Base-by-base conservation (phyloP, 2,797 vertebrate genomes). In the Pangasius djambal region DNA sequence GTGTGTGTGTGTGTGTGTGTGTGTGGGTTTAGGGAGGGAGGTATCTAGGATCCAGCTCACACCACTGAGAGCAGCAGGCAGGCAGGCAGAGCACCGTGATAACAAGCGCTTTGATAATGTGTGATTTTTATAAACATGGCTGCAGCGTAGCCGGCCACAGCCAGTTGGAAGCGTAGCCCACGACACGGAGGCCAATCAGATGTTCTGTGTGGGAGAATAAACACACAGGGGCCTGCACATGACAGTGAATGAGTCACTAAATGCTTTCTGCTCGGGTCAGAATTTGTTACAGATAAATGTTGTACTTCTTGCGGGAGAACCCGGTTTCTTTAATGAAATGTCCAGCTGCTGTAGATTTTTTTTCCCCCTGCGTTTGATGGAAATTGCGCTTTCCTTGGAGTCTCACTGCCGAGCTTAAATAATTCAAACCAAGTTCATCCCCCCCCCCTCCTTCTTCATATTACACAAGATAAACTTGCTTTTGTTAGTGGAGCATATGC, bases 41-140 rank as follows among this genome's bases (percentile, higher is more conserved):
- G 72, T 74, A 87, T 90, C 67, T 65, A 86, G 87, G 85, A 75
- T 90, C 84, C 72, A 57, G 81, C 88, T 88, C 88, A 79, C 86
- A 86, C 85, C 37, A 86, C 61, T 89, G 83, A 85, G 88, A 88
- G 86, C 57, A 87, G 67, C 57, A 86, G 74, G 87, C 78, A 65
- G 34, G 77, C 57, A 40, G 88, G 88, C 89, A 82, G 83, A 90
- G 83, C 50, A 22, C 59, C 31, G 87, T 84, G 89, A 92, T 90
- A 91, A 90, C 91, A 89, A 89, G 89, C 90, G 12, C 88, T 89
- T 87, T 87, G 91, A 92, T 92, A 92, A 91, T 90, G 91, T 88
- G 90, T 70, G 86, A 89, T 92, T 90, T 92, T 91, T 92, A 89
- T 91, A 91, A 92, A 92, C 89, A 92, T 67, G 61, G 74, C 88